Percentiles rank a stretch among this genome's conserved stretches.
Evolutionary conservation across 2,888 invertebrate genomes (phyloP).

Genomic region (Cristatella mucedo): DNA sequence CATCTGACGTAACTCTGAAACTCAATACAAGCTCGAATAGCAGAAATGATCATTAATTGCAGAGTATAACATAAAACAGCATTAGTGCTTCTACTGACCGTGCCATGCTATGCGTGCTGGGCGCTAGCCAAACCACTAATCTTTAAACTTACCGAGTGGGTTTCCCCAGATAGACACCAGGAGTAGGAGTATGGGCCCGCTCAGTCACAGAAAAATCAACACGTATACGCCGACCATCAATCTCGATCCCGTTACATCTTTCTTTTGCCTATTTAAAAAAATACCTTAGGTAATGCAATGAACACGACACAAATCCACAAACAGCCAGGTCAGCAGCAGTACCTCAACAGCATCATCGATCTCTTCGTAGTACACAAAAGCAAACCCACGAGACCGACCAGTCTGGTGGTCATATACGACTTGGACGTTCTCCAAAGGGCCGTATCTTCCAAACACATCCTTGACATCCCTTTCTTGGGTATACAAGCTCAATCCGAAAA

Average conservation of each 20-base stretch:
- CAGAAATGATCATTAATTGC: no score
- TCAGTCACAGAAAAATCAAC: constrained; percentile 91
- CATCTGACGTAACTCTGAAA: no score
- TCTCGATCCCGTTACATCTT: constrained; percentile 78
- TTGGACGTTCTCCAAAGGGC: constrained; percentile 76
- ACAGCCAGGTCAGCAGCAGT: no score
- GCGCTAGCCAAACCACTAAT: no score
- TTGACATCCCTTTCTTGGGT: constrained; percentile 80
- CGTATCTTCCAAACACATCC: constrained; percentile 79
- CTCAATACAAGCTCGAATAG: no score
- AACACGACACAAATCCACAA: no score
- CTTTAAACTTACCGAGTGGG: no score
- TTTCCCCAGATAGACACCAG: constrained; percentile 90
- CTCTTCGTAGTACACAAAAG: constrained; percentile 80
- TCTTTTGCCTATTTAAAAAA: constrained; percentile 57
- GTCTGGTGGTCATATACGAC: constrained; percentile 89
- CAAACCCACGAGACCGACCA: constrained; percentile 82
- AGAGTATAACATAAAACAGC: no score
- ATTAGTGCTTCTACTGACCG: no score
- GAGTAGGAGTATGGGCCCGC: constrained; percentile 88
- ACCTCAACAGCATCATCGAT: constrained; percentile 67
- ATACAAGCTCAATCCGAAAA: constrained; percentile 80
- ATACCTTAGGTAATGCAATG: no score
- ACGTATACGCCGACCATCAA: constrained; percentile 76
- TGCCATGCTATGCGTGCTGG: no score